Conservation (phyloP, 2,797 vertebrate genomes). For the Lepilemur ruficaudatus region DNA sequence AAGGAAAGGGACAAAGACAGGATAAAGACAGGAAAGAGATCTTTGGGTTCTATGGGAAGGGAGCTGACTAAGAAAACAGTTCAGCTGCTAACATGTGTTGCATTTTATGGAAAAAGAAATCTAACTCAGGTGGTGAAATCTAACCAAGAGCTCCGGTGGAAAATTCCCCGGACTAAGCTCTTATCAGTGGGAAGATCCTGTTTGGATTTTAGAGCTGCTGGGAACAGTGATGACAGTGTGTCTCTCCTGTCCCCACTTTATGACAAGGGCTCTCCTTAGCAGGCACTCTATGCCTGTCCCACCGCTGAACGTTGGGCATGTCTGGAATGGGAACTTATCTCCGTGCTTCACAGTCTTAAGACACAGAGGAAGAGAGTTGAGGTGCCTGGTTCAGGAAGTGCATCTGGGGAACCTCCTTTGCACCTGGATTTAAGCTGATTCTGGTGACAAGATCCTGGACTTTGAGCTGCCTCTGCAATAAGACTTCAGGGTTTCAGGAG, state of each 20-base stretch:
- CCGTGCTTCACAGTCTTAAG: neutral
- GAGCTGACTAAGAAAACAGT: neutral
- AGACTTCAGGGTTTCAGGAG: neutral
- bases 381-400: neutral
- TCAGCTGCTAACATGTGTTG: neutral
- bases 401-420: neutral
- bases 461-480: conserved; percentile 27
- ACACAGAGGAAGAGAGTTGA: neutral
- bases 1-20: neutral
- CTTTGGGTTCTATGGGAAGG: neutral
- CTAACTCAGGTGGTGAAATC: neutral
- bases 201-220: neutral
- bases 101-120: neutral
- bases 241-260: neutral
- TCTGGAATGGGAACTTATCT: neutral
- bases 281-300: neutral
- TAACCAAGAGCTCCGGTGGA: neutral
- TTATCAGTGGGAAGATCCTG: neutral
- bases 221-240: neutral
- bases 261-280: neutral
- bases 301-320: neutral
- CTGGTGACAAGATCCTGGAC: neutral
- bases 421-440: neutral
- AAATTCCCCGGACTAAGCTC: neutral
- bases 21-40: neutral